Evolutionary conservation across 2,797 vertebrate species (phyloP), one percentile per base, ranked within the genome.

Genomic region (Tragopan temminckii): DNA sequence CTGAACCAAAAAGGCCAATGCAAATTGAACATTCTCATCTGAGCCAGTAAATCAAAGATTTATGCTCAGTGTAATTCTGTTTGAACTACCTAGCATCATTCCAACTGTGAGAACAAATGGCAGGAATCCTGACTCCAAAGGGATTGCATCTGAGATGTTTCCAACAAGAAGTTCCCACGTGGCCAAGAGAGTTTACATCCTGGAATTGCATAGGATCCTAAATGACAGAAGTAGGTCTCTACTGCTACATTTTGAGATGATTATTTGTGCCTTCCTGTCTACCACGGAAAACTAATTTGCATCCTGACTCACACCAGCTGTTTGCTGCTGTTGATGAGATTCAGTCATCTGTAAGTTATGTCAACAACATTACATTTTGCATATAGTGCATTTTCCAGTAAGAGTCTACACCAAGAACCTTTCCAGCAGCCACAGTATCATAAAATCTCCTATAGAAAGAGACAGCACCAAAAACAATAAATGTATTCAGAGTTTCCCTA

Each of bases 311-410:
- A 94, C 91, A 96, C 78, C 93, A 96, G 94, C 89, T 97, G 95
- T 93, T 94, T 92, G 95, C 93, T 93, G 91, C 94, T 92, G 90
- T 84, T 94, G 84, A 90, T 86, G 71, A 96, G 88, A 40, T 86
- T 91, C 64, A 88, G 80, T 91, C 68, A 66, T 93, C 85, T 84
- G 77, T 66, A 93, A 91, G 67, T 85, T 94, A 89, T 95, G 92
- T 85, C 89, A 87, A 69, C 81, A 93, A 25, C 53, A 75, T 62
- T 72, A 38, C 46, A 48, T 93, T 91, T 84, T 87, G 62, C 85
- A 80, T 77, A 52, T 23, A 71, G 50, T 1, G 0, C 27, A 25
- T 87, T 94, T 92, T 89, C 58, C n/a, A 82, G 25, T 43, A 74
- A 0, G 3, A 88, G 27, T 27, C 9, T 2, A 15, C n/a, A 74